Evolutionary conservation across 2,797 vertebrate genomes (phyloP).

Genomic region (Melanotaenia maccullochi): DNA sequence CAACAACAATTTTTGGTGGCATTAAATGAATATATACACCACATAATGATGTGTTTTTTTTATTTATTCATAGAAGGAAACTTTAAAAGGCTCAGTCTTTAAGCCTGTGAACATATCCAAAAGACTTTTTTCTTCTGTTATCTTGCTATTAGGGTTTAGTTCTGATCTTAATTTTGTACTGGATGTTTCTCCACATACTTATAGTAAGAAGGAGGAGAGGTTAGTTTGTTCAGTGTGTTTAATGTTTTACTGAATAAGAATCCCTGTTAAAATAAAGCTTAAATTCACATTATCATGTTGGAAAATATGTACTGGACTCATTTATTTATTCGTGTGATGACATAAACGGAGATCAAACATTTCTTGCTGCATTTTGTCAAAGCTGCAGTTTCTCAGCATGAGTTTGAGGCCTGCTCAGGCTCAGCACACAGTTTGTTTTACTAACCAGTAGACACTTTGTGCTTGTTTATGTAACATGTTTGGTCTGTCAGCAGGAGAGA

Average conservation of each 20-base stretch:
- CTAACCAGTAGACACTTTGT: conserved; percentile 41
- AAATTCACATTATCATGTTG: no score
- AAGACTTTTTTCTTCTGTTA: no score
- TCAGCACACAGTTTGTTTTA: conserved; percentile 11
- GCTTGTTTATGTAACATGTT: conserved; percentile 33
- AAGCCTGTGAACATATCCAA: no score
- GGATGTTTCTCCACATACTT: no score
- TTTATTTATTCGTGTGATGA: neutral
- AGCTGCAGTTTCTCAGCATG: conserved; percentile 1
- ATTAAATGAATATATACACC: conserved; percentile 63
- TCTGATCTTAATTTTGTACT: no score
- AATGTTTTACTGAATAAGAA: no score
- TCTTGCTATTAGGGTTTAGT: no score
- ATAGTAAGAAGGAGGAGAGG: no score
- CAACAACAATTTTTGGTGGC: conserved; percentile 49
- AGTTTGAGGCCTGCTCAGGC: conserved; percentile 29
- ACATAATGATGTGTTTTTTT: neutral
- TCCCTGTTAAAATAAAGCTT: no score
- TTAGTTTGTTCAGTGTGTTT: no score
- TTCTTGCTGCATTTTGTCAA: neutral
- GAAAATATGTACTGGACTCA: no score
- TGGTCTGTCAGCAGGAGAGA: conserved; percentile 58
- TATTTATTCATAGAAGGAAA: neutral
- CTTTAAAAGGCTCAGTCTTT: neutral
- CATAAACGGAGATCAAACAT: neutral